phyloP scores from a whole-genome alignment of 1,140 invertebrate genomes.

The Drosophila melanogaster region Release_6_plus_ISO1_MT NT_037436.4:10250001-10250500 shows the following conservation, averaged over 20 bases:
- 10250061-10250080: constrained; percentile 43
- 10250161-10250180: constrained; percentile 19
- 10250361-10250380: constrained; percentile 24
- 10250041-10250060: constrained; percentile 18
- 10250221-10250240: neutral
- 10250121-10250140: constrained; percentile 22
- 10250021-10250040: constrained; percentile 47
- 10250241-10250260: neutral
- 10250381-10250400: neutral
- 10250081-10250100: constrained; percentile 46
- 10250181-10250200: neutral
- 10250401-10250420: constrained; percentile 76
- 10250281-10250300: too few species aligned
- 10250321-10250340: neutral
- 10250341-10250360: constrained; percentile 9
- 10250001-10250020: constrained; percentile 29
- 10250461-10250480: constrained; percentile 83
- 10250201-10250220: neutral
- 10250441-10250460: constrained; percentile 42
- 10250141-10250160: constrained; percentile 1
- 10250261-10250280: too few species aligned
- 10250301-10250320: constrained; percentile 2
- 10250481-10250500: constrained; percentile 81
- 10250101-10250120: neutral
- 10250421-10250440: constrained; percentile 49